phyloP scores from a whole-genome alignment of 1,140 invertebrate genomes.

The Rhizoglyphus robini region DNA sequence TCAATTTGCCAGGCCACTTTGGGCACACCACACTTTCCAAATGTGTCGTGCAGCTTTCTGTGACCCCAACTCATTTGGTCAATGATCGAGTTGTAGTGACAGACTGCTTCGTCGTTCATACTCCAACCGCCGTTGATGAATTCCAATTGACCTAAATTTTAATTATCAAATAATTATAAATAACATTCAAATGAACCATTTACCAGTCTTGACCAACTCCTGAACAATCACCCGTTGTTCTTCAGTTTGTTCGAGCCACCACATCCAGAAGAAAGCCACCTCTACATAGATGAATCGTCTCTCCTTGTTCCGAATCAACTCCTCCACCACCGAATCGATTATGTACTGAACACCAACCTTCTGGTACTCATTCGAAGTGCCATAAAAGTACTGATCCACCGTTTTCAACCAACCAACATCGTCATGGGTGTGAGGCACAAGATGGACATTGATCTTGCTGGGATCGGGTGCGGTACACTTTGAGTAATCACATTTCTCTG shows the following conservation, averaged over 20 bases:
- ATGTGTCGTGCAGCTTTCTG: slow-evolving; percentile 44
- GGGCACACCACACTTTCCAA: slow-evolving; percentile 44
- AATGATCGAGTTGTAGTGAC: slow-evolving; percentile 82
- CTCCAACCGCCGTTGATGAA: slow-evolving; percentile 94
- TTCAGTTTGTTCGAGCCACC: slow-evolving; percentile 65
- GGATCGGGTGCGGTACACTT: slow-evolving; percentile 42
- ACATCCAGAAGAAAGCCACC: slow-evolving; percentile 77
- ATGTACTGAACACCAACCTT: slow-evolving; percentile 68
- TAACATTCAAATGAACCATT: slow-evolving; percentile 29
- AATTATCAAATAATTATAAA: neutral
- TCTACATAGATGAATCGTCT: slow-evolving; percentile 51
- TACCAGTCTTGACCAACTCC: slow-evolving; percentile 41
- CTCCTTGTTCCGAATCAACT: slow-evolving; percentile 53
- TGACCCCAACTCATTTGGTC: slow-evolving; percentile 72
- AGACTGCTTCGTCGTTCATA: slow-evolving; percentile 85
- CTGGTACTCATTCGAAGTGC: neutral
- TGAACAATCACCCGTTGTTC: slow-evolving; percentile 37
- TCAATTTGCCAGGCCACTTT: slow-evolving; percentile 52
- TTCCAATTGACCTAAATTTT: slow-evolving; percentile 56
- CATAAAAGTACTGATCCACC: slow-evolving; percentile 37
- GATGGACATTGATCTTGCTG: slow-evolving; percentile 59
- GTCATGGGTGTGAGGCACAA: slow-evolving; percentile 46
- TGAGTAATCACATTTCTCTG: slow-evolving; percentile 33
- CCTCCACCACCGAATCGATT: slow-evolving; percentile 67
- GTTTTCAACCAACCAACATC: slow-evolving; percentile 62